Evolutionary conservation across 2,888 invertebrate species (phyloP).

Genomic region (Eupithecia vulgata): DNA sequence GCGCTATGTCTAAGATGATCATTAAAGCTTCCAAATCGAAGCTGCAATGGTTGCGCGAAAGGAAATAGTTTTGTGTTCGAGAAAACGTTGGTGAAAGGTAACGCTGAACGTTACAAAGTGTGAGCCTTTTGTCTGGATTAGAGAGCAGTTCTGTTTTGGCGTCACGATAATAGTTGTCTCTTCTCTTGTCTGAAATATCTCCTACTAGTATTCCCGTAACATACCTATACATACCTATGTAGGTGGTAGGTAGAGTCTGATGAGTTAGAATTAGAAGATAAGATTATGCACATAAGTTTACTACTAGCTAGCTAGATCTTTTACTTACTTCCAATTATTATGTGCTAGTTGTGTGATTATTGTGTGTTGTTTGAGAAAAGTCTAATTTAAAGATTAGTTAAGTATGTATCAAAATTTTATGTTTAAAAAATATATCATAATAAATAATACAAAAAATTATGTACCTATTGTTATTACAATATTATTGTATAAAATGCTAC

Average conservation of each 20-base stretch:
- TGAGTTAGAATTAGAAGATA: not conserved
- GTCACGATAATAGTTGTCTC: not conserved
- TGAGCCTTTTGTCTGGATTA: constrained; percentile 81
- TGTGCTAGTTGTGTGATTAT: too few relatives aligned
- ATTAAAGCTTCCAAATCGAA: not conserved
- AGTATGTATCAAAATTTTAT: too few relatives aligned
- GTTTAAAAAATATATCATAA: too few relatives aligned
- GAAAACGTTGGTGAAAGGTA: constrained; percentile 62
- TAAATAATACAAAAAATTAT: too few relatives aligned
- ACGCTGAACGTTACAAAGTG: constrained; percentile 83
- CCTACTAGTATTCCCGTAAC: too few relatives aligned
- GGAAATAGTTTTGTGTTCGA: constrained; percentile 46
- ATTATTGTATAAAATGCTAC: too few relatives aligned
- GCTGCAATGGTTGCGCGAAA: constrained; percentile 55
- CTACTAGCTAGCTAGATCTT: not conserved
- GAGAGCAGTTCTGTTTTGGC: constrained; percentile 51
- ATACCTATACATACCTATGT: too few relatives aligned
- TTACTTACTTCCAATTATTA: not conserved
- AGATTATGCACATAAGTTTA: not conserved
- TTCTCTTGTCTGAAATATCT: not conserved
- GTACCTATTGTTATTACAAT: too few relatives aligned
- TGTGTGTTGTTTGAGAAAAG: too few relatives aligned
- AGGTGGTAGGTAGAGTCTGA: not conserved
- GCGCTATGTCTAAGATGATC: constrained; percentile 37
- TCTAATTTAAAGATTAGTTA: too few relatives aligned